Evolutionary conservation across 2,888 invertebrate genomes (phyloP), one percentile per base, ranked within the genome.

Genomic region (Pheosia gnoma): DNA sequence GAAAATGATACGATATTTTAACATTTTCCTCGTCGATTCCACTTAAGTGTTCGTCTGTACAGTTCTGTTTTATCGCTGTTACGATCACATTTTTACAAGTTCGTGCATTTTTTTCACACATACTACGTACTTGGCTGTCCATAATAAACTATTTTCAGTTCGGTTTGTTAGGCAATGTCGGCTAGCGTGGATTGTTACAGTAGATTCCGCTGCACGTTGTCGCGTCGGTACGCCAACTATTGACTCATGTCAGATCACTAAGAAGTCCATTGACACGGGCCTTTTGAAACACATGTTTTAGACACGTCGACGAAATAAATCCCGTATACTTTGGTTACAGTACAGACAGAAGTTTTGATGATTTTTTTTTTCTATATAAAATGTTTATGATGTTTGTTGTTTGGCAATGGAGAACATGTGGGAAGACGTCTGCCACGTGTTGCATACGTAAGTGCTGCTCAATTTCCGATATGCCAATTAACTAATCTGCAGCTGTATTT

Each of bases 241-340:
- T 84, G 84, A 82, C 73, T 81, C 83, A 81, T 78, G 77, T 66
- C 72, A 74, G 70, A 77, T 77, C 71, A 78, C 70, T 77, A 77
- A 75, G 70, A 79, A 81, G 85, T 83, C 77, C 86, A 80, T 84
- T 86, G 86, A 86, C 85, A 81, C 80, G 75, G 67, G 69, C 70
- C 63, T 76, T 80, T 72, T 72, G 64, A 74, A 75, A 74, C 70
- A 75, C 65, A 60, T 55, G 47, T 49, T 63, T 25, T 66, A 59
- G 52, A 66, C 66, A 74, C 72, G 70, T 78, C 72, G 65, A 63
- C 66, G 63, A 78, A 79, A 81, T 75, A 72, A 67, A 70, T 71
- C 58, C 65, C 67, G 65, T 65, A 60, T 66, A 61, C 52, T 67
- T 67, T 63, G 59, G 59, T 60, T 57, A 58, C 59, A 61, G 43